Evolutionary conservation across 2,113 vertebrate species (phyloP), one percentile per base, ranked within the genome.

Genomic region (Dolichallabes microphthalmus): DNA sequence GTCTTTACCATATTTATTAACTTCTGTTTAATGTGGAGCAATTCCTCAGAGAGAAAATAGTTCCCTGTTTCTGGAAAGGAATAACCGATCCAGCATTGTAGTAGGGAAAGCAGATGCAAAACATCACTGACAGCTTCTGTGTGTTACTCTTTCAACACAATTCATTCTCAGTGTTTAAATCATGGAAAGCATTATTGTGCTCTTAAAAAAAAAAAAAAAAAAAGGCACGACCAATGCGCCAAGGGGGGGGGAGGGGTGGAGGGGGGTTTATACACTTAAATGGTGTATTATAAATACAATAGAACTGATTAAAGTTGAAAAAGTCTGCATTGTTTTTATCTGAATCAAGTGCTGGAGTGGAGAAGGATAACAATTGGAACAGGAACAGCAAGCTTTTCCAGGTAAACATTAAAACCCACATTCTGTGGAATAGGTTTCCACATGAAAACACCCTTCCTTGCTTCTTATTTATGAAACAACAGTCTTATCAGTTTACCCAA

Each of bases 331-430:
- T 69, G 77, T 75, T 32, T 57, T 32, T 53, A 83, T 66, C 63
- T 25, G 2, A 77, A 84, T 50, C 22, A 14, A 58, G 25, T 80
- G 32, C 64, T 25, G 35, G 64, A 66, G 61, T 57, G 64, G 17
- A 57, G 50, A 86, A 74, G 52, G 74, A 25, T 39, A 82, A 86
- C 73, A 53, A 61, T 71, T 39, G 77, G 27, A 86, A 69, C 69
- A 82, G 39, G 57, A 13, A 84, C 14, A 55, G 50, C 84, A 83
- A 61, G 45, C 57, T 82, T 81, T 82, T 83, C 85, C 85, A 86
- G 82, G 87, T 83, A 88, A 88, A 76, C 87, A 84, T 85, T 64
- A 61, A 87, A 64, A 80, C 60, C 64, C 64, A 90, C 82, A 86
- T 64, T 69, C 85, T 57, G 45, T 20, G 82, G 61, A 86, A 55